These are phyloP conservation scores for Lithobates pipiens DNA, from an alignment of 2,797 vertebrate species.

Conservation along the genomic window DNA sequence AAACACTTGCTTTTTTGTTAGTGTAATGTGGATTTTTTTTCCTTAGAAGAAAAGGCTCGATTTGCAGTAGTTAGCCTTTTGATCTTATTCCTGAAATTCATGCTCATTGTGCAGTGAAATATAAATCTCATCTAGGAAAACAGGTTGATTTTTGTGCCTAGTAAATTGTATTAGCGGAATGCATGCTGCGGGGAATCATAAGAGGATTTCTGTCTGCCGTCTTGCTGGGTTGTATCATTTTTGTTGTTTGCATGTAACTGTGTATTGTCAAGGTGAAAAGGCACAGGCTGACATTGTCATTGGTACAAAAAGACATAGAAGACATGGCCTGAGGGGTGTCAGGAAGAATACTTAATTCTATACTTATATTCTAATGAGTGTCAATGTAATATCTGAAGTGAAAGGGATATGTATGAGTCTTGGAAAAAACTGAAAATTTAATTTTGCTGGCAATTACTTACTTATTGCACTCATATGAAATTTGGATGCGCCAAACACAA, in stretches of 20 bases:
- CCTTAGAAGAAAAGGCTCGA: constrained; percentile 25
- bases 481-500: background rate
- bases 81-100: constrained; percentile 51
- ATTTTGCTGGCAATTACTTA: background rate
- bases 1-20: constrained; percentile 18
- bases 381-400: background rate
- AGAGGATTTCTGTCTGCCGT: constrained; percentile 1
- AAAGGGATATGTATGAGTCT: background rate
- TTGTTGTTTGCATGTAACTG: constrained; percentile 4
- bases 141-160: constrained; percentile 36
- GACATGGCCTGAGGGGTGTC: background rate
- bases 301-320: background rate
- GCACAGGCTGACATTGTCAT: background rate
- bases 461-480: background rate
- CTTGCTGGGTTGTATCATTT: background rate
- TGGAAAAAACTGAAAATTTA: background rate
- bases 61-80: constrained; percentile 38
- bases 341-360: background rate
- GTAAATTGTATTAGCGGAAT: constrained; percentile 30
- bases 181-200: constrained; percentile 15
- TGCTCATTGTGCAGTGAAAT: constrained; percentile 34
- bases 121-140: constrained; percentile 27
- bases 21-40: constrained; percentile 1
- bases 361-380: background rate
- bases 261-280: background rate